A percentile compares a stretch with the other conserved stretches of the same genome.
These are phyloP conservation scores for Urosaurus nigricauda DNA, from an alignment of 2,797 vertebrate genomes.

Conservation along the genomic window DNA sequence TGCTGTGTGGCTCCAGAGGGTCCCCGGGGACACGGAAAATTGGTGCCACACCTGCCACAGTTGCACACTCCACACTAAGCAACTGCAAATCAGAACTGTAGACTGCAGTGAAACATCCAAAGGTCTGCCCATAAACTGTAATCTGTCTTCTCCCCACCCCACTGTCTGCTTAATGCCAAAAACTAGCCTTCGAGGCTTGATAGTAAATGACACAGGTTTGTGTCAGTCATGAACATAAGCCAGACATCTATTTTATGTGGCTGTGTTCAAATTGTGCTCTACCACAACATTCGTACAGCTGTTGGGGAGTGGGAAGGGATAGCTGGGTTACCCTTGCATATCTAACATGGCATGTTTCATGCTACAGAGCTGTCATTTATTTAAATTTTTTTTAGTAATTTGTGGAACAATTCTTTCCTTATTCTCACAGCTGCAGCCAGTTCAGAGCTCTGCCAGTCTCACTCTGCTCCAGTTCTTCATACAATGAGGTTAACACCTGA, in stretches of 20 bases:
- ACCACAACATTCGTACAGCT: not conserved
- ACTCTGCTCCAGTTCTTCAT: constrained; percentile 33
- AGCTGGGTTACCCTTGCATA: not conserved
- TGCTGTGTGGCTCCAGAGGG: no score
- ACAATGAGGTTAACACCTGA: constrained; percentile 70
- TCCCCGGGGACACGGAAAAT: no score
- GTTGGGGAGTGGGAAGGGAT: not conserved
- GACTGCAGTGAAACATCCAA: not conserved
- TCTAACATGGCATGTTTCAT: constrained; percentile 16
- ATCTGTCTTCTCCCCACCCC: not conserved
- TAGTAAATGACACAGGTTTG: not conserved
- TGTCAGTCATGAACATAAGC: not conserved
- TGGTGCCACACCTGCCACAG: no score
- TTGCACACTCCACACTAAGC: not conserved
- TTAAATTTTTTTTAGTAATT: constrained; percentile 28
- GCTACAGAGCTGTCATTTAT: constrained; percentile 11
- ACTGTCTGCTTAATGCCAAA: not conserved
- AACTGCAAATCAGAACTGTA: not conserved
- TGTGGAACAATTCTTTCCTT: constrained; percentile 60
- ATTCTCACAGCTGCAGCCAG: constrained; percentile 38
- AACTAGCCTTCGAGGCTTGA: not conserved
- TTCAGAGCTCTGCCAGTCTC: constrained; percentile 51
- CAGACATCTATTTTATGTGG: not conserved
- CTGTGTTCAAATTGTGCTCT: not conserved
- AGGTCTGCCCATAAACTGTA: not conserved